Percentiles rank a stretch among this genome's conserved stretches.
Evolutionary conservation across 2,797 vertebrate species (phyloP).

Genomic region (Urophycis tenuis): DNA sequence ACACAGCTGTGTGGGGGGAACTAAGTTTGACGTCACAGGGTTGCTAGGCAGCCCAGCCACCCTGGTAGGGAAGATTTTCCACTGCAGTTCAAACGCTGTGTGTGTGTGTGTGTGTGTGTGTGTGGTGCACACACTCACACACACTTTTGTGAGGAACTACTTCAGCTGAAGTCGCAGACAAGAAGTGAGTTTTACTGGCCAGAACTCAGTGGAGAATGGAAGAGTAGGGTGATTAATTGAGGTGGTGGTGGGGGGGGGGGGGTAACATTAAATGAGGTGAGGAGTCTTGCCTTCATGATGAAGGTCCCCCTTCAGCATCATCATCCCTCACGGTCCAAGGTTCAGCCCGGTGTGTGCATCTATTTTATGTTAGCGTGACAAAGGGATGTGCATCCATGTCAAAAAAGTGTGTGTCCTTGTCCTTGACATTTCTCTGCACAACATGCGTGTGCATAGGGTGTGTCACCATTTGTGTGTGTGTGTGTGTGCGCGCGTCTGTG

Average conservation of each 20-base stretch:
- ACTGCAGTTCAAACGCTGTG: conserved; percentile 60
- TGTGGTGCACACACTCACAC: conserved; percentile 7
- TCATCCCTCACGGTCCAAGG: background rate
- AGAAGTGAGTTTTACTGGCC: background rate
- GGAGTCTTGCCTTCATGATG: background rate
- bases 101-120: conserved; percentile 20
- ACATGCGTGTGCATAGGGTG: conserved; percentile 36
- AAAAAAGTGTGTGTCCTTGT: conserved; percentile 1
- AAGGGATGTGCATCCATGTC: background rate
- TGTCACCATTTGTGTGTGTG: conserved; percentile 17
- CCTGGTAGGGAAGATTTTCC: conserved; percentile 78
- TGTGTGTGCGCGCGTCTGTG: too few relatives aligned
- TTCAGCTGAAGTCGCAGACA: conserved; percentile 37
- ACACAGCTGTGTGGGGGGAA: conserved; percentile 75
- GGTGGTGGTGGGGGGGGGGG: too few relatives aligned
- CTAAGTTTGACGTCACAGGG: conserved; percentile 76
- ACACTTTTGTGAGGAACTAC: conserved; percentile 16
- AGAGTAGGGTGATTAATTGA: background rate
- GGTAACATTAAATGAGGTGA: background rate
- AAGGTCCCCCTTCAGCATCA: background rate
- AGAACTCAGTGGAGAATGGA: background rate
- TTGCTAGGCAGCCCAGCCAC: conserved; percentile 69
- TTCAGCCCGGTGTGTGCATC: background rate
- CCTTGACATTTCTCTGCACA: background rate
- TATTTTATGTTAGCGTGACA: background rate